phyloP scores from a whole-genome alignment of 2,797 vertebrate genomes.

The Manis crassicaudata region DNA sequence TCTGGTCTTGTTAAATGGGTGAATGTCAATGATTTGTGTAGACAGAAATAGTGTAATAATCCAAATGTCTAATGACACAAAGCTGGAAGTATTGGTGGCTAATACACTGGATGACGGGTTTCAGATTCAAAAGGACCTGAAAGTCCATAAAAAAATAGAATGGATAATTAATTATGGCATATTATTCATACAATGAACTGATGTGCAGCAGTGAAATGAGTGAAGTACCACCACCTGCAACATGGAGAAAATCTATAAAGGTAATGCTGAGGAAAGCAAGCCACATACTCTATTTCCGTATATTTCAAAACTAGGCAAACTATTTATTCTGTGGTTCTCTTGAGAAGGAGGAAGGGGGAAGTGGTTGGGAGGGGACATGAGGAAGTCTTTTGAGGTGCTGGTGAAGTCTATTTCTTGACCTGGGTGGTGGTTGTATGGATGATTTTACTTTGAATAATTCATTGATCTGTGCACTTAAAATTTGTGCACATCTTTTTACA shows the following conservation, averaged over 20 bases:
- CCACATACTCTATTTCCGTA: not conserved
- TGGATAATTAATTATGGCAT: not conserved
- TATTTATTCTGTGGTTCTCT: not conserved
- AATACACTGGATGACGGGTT: not conserved
- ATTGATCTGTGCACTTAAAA: not conserved
- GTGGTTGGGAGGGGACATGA: not conserved
- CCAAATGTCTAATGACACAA: not conserved
- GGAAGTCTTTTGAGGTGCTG: not conserved
- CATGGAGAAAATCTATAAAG: not conserved
- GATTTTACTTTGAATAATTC: not conserved
- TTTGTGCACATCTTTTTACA: not conserved
- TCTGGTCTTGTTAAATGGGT: not conserved
- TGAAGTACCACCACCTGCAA: not conserved
- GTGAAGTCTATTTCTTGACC: not conserved
- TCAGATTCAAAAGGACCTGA: not conserved
- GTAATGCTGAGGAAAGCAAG: not conserved
- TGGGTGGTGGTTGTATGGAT: not conserved
- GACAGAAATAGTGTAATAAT: not conserved
- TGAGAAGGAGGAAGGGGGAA: not conserved
- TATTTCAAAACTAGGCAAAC: not conserved
- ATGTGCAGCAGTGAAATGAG: not conserved
- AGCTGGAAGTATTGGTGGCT: not conserved
- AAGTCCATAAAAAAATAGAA: not conserved
- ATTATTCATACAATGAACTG: not conserved
- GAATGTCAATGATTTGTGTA: constrained; percentile 18